Conservation (phyloP, 2,113 vertebrate species). For the Vicugna pacos region DNA sequence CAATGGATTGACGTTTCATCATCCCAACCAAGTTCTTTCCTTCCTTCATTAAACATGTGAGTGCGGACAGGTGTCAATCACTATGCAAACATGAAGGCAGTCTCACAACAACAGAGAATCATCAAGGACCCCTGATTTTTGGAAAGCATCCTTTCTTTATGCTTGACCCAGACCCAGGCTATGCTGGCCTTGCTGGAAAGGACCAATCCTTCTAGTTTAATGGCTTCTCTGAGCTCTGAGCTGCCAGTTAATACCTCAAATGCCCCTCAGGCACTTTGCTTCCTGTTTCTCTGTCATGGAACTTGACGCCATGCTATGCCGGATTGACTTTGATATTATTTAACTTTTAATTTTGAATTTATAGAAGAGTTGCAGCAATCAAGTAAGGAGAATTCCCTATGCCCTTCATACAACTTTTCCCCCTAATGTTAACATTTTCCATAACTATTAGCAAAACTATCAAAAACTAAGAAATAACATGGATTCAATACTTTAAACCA, state of each 20-base stretch:
- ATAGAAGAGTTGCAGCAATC: not conserved
- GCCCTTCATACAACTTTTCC: not conserved
- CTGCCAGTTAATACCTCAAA: not conserved
- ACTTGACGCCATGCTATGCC: not conserved
- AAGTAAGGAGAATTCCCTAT: not conserved
- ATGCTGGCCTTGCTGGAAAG: not conserved
- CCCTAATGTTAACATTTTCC: not conserved
- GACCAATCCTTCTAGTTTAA: not conserved
- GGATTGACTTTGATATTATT: slow-evolving; percentile 20
- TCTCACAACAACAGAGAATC: not conserved
- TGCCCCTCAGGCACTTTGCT: not conserved
- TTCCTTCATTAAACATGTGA: slow-evolving; percentile 5
- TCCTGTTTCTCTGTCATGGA: slow-evolving; percentile 27
- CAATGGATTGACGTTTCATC: not conserved
- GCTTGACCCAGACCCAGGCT: not conserved
- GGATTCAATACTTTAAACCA: not conserved
- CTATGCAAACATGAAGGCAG: not conserved
- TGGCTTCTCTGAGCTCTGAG: not conserved
- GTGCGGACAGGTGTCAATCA: not conserved
- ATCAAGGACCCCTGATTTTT: not conserved
- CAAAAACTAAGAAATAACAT: not conserved
- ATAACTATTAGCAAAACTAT: not conserved
- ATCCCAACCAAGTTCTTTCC: not conserved
- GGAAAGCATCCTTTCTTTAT: not conserved
- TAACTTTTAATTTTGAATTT: slow-evolving; percentile 6